Evolutionary conservation across 2,113 vertebrate species (phyloP).

Genomic region (Hystrix brachyura): DNA sequence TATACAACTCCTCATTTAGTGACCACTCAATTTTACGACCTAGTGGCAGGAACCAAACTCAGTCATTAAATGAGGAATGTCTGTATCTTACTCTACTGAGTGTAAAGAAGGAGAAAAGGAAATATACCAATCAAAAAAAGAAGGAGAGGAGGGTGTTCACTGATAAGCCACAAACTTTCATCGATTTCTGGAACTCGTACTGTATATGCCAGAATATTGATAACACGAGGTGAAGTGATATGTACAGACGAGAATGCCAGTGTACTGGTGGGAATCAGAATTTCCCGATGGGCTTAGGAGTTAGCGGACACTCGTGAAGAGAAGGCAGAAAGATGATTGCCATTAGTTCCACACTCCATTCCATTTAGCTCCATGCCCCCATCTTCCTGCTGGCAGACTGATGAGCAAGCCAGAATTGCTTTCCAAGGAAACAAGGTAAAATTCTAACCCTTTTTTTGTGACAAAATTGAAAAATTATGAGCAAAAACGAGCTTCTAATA

Average conservation of each 20-base stretch:
- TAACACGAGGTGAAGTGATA: not conserved
- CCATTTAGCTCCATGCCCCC: rapidly evolving
- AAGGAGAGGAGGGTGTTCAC: not conserved
- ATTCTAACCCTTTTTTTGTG: not conserved
- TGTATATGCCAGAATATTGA: not conserved
- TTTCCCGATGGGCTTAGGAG: not conserved
- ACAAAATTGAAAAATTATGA: not conserved
- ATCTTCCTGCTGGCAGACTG: too few relatives aligned
- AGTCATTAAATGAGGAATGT: not conserved
- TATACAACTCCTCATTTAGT: not conserved
- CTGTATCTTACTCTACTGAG: not conserved
- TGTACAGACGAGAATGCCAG: not conserved
- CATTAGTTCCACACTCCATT: too few relatives aligned
- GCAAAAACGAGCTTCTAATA: not conserved
- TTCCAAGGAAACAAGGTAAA: not conserved
- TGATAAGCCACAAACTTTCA: not conserved
- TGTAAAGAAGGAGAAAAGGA: not conserved
- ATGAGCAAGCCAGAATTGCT: not conserved
- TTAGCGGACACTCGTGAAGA: not conserved
- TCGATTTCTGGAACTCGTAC: not conserved
- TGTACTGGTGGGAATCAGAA: too few relatives aligned
- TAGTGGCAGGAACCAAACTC: not conserved
- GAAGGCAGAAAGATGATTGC: not conserved
- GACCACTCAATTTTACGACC: not conserved
- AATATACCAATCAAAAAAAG: not conserved